Evolutionary conservation across 2,888 invertebrate species (phyloP), one percentile per base, ranked within the genome.

Genomic region (Eilema depressum): DNA sequence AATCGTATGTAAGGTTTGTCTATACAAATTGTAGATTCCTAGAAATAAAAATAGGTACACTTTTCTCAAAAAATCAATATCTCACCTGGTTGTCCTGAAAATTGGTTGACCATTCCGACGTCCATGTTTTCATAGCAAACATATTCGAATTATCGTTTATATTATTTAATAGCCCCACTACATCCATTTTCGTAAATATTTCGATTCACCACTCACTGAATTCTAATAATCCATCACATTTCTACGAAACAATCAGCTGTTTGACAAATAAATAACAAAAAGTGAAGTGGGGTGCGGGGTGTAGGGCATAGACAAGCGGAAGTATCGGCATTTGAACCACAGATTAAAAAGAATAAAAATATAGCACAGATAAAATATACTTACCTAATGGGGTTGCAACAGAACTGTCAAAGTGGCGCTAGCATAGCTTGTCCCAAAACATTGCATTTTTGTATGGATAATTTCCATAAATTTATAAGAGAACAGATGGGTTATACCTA

Each of bases 101-200:
- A 86, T 91, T 93, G 79, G 90, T 90, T 17, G 95, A 91, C 94
- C 94, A 94, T 74, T 95, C 93, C 7, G 94, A 89, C 72, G 94
- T 95, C 95, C 95, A 95, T 66, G 95, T 94, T 86, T 92, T 92
- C 63, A 95, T 92, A 41, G 93, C 94, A 83, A 94, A 95, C 94
- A 95, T 92, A 75, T 95, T 93, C 64, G 93, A 86, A 85, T 92
- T 94, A 64, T 94, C 94, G 78, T 94, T 90, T 77, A 93, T 94
- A 86, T 93, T 94, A 79, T 88, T 94, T 73, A 95, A 86, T 68
- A 95, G 87, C 68, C 93, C 93, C 73, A 95, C 93, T 26, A 95
- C 93, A 80, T 95, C 95, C 95, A 95, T 95, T 85, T 88, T 89
- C 73, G 78, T 76, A 78, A 69, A 74, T 71, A 77, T 78, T 77